Conservation (phyloP, 2,113 vertebrate species). For the Thunnus maccoyii region DNA sequence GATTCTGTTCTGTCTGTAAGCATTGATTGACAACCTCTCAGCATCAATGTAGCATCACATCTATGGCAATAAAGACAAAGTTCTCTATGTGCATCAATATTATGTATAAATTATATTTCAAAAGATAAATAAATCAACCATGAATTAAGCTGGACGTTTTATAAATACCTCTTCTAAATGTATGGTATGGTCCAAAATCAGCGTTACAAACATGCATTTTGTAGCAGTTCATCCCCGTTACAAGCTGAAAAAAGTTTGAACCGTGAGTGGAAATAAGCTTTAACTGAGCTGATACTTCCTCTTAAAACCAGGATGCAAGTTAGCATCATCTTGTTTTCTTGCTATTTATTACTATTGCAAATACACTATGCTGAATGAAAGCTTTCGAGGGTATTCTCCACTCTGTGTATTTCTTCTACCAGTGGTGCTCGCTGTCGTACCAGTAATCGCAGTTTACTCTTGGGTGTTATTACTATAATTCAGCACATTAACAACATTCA, state of each 20-base stretch:
- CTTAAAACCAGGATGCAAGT: neutral
- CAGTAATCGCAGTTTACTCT: constrained; percentile 6
- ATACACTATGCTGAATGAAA: neutral
- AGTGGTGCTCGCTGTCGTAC: neutral
- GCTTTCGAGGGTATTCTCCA: neutral
- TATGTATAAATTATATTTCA: neutral
- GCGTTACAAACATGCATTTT: no score
- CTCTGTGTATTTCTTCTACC: neutral
- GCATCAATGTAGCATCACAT: neutral
- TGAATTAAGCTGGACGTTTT: no score
- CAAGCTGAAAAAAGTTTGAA: neutral
- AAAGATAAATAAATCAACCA: neutral
- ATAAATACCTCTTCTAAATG: no score
- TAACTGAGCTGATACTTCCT: neutral
- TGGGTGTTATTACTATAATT: constrained; percentile 37
- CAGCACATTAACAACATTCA: constrained; percentile 5
- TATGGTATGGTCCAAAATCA: no score
- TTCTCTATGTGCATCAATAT: neutral
- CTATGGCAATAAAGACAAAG: neutral
- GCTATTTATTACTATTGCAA: neutral
- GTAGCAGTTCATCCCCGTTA: no score
- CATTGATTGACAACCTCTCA: neutral
- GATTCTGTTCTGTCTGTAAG: neutral
- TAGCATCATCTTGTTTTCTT: neutral
- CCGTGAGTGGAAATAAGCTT: neutral